Percentiles rank a stretch among this genome's conserved stretches.
Evolutionary conservation across 2,797 vertebrate genomes (phyloP).

Genomic region (Petrocephalus schoutedeni): DNA sequence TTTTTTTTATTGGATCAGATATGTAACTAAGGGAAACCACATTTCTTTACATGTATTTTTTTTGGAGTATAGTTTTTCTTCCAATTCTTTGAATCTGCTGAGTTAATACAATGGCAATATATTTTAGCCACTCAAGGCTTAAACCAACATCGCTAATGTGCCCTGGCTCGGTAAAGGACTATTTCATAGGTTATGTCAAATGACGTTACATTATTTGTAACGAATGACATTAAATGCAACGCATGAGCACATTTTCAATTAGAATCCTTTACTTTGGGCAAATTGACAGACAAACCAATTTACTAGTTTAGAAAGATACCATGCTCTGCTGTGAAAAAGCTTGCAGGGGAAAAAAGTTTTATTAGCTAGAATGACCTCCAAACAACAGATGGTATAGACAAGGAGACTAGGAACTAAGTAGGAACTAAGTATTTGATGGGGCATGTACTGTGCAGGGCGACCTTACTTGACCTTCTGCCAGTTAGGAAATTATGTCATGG

Average conservation of each 20-base stretch:
- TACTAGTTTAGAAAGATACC: background rate
- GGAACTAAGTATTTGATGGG: background rate
- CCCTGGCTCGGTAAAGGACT: slow-evolving; percentile 31
- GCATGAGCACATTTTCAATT: slow-evolving; percentile 45
- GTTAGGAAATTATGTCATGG: background rate
- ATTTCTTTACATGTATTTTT: background rate
- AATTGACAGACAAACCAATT: slow-evolving; percentile 34
- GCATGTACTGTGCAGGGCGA: background rate
- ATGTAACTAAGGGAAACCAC: background rate
- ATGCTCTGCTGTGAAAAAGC: background rate
- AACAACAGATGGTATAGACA: background rate
- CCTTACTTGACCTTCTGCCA: background rate
- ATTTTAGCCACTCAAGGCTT: slow-evolving; percentile 33
- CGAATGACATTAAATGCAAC: slow-evolving; percentile 46
- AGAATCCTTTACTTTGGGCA: slow-evolving; percentile 33
- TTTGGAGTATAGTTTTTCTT: background rate
- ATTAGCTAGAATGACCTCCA: background rate
- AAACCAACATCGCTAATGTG: slow-evolving; percentile 41
- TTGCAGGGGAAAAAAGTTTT: background rate
- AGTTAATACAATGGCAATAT: slow-evolving; percentile 32
- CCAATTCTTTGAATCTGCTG: slow-evolving; percentile 35
- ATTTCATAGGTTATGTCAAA: slow-evolving; percentile 40
- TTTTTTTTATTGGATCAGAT: background rate
- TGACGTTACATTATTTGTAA: slow-evolving; percentile 46
- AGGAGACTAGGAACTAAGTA: background rate